Evolutionary conservation across 92 coral and sea anemone species (phyloP).

Genomic region (Heliopora coerulea): DNA sequence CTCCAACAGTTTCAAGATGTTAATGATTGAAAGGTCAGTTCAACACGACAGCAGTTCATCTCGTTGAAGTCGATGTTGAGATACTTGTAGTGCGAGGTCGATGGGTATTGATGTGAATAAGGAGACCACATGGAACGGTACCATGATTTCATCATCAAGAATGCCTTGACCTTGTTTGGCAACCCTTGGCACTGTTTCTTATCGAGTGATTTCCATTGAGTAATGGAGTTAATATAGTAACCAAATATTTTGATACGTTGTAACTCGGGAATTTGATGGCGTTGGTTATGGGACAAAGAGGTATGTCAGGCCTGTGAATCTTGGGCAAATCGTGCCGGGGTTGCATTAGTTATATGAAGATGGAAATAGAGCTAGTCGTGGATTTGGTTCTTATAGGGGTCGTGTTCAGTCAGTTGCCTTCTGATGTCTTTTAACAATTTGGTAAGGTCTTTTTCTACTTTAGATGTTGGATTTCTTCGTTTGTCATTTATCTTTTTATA

Average conservation of each 20-base stretch:
- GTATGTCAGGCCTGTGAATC: conserved; percentile 34
- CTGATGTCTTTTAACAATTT: not conserved
- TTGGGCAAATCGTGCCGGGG: conserved; percentile 42
- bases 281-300: conserved; percentile 46
- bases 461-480: not conserved
- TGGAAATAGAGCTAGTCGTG: conserved; percentile 19
- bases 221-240: conserved; percentile 29
- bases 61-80: not conserved
- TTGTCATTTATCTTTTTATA: not conserved
- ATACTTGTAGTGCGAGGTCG: conserved; percentile 9
- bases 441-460: conserved; percentile 6
- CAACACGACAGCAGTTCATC: not conserved
- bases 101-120: conserved; percentile 50
- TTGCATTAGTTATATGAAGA: conserved; percentile 35
- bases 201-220: conserved; percentile 33
- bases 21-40: conserved; percentile 19
- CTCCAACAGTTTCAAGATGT: conserved; percentile 34
- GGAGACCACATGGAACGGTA: conserved; percentile 52
- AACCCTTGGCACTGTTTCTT: conserved; percentile 25
- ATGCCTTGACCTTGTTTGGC: conserved; percentile 6
- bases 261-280: conserved; percentile 29
- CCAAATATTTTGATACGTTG: conserved; percentile 38
- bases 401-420: not conserved
- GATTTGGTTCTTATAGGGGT: conserved; percentile 26
- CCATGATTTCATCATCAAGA: conserved; percentile 46